These are phyloP conservation scores for Megaustenia siamemsis DNA, from an alignment of 2,888 invertebrate species.

Conservation along the genomic window DNA sequence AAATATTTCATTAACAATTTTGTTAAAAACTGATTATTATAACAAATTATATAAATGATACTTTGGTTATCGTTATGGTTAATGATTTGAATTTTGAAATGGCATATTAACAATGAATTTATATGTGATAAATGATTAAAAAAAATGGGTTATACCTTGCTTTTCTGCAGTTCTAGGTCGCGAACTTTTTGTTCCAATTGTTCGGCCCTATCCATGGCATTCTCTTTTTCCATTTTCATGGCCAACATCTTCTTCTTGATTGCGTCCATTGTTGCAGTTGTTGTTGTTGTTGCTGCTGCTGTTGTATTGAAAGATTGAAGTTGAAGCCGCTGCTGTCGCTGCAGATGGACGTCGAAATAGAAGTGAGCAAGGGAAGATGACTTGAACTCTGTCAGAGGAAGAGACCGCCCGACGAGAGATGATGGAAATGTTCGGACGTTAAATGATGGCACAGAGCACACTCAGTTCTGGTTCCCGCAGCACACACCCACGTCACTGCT, in stretches of 20 bases:
- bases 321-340: constrained; percentile 53
- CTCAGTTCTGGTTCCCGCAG: constrained; percentile 19
- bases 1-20: no score
- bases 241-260: constrained; percentile 99
- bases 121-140: background rate
- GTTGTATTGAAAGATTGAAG: constrained; percentile 31
- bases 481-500: constrained; percentile 31
- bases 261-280: constrained; percentile 91
- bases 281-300: constrained; percentile 27
- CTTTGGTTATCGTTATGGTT: no score
- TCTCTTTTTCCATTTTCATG: constrained; percentile 99
- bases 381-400: constrained; percentile 44
- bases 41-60: no score
- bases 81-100: background rate
- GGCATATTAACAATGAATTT: background rate
- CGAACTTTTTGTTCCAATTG: constrained; percentile 96
- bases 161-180: constrained; percentile 84
- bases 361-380: constrained; percentile 31
- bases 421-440: constrained; percentile 34
- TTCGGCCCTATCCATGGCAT: constrained; percentile 97
- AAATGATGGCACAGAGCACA: constrained; percentile 30
- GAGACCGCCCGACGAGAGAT: constrained; percentile 39
- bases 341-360: constrained; percentile 60
- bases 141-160: constrained; percentile 81
- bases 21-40: no score